These are phyloP conservation scores for Lepidocolaptes lacrymiger DNA, from an alignment of 2,797 vertebrate genomes.

Conservation along the genomic window DNA sequence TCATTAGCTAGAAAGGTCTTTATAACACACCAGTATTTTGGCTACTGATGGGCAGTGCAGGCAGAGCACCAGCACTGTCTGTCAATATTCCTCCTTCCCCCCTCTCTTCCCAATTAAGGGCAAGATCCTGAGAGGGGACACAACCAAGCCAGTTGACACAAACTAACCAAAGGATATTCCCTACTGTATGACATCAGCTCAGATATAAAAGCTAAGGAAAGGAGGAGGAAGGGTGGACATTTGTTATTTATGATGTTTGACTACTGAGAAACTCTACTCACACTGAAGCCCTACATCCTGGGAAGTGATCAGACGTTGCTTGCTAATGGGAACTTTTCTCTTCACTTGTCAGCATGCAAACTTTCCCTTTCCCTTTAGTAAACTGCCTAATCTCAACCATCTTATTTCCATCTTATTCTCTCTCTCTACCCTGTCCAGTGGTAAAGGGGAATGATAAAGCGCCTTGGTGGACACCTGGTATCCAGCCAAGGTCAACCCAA, in stretches of 20 bases:
- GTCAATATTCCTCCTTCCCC: not conserved
- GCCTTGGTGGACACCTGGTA: not conserved
- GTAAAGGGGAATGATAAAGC: not conserved
- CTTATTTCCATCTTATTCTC: not conserved
- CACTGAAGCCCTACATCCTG: not conserved
- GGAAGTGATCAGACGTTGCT: not conserved
- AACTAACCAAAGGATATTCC: not conserved
- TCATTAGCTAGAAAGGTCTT: not conserved
- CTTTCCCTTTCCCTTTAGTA: not conserved
- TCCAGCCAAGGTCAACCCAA: not conserved
- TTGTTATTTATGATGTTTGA: not conserved
- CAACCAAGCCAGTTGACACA: not conserved
- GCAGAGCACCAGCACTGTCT: not conserved
- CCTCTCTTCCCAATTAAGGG: too few species aligned
- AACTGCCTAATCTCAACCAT: not conserved
- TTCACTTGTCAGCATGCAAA: not conserved
- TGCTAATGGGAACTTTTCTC: not conserved
- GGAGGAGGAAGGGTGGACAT: not conserved
- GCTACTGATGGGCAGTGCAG: not conserved
- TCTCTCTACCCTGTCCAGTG: not conserved
- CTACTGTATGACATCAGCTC: not conserved
- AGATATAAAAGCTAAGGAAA: not conserved
- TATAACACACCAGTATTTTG: not conserved
- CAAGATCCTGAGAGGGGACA: not conserved
- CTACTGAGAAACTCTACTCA: not conserved